Evolutionary conservation across 2,888 invertebrate genomes (phyloP).

Genomic region (Macrophya annulata): DNA sequence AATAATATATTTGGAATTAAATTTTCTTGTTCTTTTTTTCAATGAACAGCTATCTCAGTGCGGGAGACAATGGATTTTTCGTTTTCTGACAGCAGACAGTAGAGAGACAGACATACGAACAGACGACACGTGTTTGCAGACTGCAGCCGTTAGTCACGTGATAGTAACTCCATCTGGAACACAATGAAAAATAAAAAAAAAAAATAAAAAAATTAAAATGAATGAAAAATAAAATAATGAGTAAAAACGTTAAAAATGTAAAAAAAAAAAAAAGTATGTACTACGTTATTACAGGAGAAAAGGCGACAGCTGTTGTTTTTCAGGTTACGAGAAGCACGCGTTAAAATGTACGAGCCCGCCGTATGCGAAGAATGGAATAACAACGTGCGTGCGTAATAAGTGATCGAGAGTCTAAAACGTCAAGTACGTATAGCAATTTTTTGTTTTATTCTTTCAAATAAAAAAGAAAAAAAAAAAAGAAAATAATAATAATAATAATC

Average conservation of each 20-base stretch:
- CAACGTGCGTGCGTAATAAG: not conserved
- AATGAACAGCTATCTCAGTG: not conserved
- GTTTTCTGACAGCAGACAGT: conserved; percentile 10
- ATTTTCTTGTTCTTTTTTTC: not conserved
- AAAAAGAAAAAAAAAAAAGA: not conserved
- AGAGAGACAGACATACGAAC: too few relatives aligned
- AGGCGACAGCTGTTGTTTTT: conserved; percentile 12
- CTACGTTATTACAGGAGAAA: conserved; percentile 34
- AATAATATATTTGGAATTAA: not conserved
- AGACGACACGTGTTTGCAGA: conserved; percentile 5
- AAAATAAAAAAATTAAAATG: not conserved
- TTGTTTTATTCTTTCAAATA: too few relatives aligned
- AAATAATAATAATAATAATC: too few relatives aligned
- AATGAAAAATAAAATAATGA: not conserved
- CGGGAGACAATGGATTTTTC: conserved; percentile 6
- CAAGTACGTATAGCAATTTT: too few relatives aligned
- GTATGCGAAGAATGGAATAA: not conserved
- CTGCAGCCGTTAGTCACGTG: conserved; percentile 20
- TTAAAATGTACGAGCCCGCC: not conserved
- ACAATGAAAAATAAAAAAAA: conserved; percentile 1
- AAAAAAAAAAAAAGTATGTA: not conserved
- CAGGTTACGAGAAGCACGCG: conserved; percentile 20
- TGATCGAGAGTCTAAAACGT: too few relatives aligned
- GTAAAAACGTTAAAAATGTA: not conserved
- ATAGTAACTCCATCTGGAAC: conserved; percentile 42